Evolutionary conservation across 2,797 vertebrate genomes (phyloP).

Genomic region (Schizopygopsis pylzovi): DNA sequence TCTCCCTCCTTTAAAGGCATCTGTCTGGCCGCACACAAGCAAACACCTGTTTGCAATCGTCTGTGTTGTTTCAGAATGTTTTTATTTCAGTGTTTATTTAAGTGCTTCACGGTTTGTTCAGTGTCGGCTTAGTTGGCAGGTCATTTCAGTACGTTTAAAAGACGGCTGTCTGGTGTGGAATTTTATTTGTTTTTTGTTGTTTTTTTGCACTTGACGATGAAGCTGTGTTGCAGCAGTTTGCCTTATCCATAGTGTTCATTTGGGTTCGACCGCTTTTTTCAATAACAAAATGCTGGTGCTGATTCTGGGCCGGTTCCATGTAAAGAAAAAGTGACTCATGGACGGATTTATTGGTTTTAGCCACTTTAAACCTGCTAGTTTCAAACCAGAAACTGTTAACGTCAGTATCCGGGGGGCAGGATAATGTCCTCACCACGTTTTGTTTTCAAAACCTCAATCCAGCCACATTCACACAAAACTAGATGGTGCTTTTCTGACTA

Average conservation of each 20-base stretch:
- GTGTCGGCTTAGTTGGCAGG: slow-evolving; percentile 10
- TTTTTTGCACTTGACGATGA: neutral
- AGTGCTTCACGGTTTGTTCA: slow-evolving; percentile 22
- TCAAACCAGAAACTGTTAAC: neutral
- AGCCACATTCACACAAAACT: neutral
- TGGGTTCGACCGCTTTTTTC: neutral
- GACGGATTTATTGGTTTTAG: neutral
- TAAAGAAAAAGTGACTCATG: neutral
- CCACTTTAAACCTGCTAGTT: neutral
- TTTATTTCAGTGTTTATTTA: slow-evolving; percentile 37
- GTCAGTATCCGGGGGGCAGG: neutral
- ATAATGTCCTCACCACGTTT: neutral
- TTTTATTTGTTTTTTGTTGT: neutral
- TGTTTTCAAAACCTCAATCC: slow-evolving; percentile 1
- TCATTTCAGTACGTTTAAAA: slow-evolving; percentile 8
- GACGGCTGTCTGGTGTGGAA: neutral
- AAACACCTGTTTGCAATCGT: slow-evolving; percentile 20
- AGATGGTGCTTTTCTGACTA: neutral
- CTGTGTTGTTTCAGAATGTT: slow-evolving; percentile 24
- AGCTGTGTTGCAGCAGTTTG: neutral
- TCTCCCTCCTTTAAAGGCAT: neutral
- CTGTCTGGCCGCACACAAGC: slow-evolving; percentile 7
- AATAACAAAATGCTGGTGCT: neutral
- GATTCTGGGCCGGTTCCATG: neutral
- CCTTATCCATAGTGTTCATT: no score